A percentile compares a stretch with the other conserved stretches of the same genome.
These are phyloP conservation scores for Eueides isabella DNA, from an alignment of 1,140 invertebrate genomes.

Conservation along the genomic window DNA sequence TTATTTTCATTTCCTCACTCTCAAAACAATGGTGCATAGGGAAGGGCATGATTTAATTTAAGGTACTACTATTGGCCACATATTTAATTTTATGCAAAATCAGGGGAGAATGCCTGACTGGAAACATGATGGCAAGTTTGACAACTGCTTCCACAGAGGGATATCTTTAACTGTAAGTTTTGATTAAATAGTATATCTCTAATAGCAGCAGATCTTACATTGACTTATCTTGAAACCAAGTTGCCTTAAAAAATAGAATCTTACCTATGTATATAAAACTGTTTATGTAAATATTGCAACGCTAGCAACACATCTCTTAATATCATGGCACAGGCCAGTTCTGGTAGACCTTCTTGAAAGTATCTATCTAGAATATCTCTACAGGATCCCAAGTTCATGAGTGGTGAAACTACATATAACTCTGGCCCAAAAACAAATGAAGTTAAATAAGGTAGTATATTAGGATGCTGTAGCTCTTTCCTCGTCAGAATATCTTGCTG, in stretches of 20 bases:
- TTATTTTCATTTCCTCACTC: too few relatives aligned
- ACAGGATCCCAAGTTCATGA: slow-evolving; percentile 92
- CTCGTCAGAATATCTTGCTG: slow-evolving; percentile 90
- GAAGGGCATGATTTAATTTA: too few relatives aligned
- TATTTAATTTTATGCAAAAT: too few relatives aligned
- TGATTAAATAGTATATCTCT: too few relatives aligned
- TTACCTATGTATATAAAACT: slow-evolving; percentile 93
- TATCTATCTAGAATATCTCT: slow-evolving; percentile 89
- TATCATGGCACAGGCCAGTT: slow-evolving; percentile 90
- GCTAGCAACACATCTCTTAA: slow-evolving; percentile 90
- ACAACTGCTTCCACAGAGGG: too few relatives aligned
- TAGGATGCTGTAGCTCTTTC: slow-evolving; percentile 90
- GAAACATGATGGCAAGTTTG: too few relatives aligned
- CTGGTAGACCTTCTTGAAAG: slow-evolving; percentile 90
- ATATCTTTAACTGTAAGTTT: too few relatives aligned
- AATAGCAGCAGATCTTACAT: too few relatives aligned
- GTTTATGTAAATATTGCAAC: slow-evolving; percentile 92
- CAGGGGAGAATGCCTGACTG: too few relatives aligned
- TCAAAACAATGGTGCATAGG: too few relatives aligned
- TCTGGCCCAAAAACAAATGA: slow-evolving; percentile 89
- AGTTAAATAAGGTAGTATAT: slow-evolving; percentile 88
- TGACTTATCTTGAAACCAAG: too few relatives aligned
- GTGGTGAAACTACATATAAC: slow-evolving; percentile 90
- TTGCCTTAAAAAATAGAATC: not conserved
- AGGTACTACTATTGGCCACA: too few relatives aligned